Evolutionary conservation across 2,797 vertebrate species (phyloP).

Genomic region (Thaleichthys pacificus): DNA sequence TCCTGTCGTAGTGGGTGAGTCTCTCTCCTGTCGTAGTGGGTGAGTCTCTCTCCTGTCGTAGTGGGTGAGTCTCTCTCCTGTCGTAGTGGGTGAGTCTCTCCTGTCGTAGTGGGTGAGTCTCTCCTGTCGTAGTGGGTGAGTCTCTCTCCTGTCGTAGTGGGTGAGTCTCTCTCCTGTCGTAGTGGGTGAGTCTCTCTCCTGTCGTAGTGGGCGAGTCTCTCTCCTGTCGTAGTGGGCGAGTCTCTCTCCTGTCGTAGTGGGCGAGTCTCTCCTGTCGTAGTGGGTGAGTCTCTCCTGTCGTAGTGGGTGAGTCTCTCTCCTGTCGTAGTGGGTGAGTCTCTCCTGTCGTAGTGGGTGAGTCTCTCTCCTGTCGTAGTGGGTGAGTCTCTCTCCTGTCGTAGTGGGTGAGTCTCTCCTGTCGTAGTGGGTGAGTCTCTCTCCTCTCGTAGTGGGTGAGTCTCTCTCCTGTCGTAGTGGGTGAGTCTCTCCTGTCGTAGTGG

Average conservation of each 20-base stretch:
- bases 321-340: slow-evolving; percentile 87
- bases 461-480: slow-evolving; percentile 88
- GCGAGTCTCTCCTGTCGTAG: slow-evolving; percentile 88
- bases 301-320: slow-evolving; percentile 87
- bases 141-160: slow-evolving; percentile 84
- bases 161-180: slow-evolving; percentile 86
- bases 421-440: slow-evolving; percentile 86
- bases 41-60: slow-evolving; percentile 84
- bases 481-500: slow-evolving; percentile 87
- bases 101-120: slow-evolving; percentile 89
- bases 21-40: slow-evolving; percentile 78
- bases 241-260: slow-evolving; percentile 84
- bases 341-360: slow-evolving; percentile 92
- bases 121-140: slow-evolving; percentile 91
- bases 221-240: slow-evolving; percentile 91
- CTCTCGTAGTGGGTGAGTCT: slow-evolving; percentile 89
- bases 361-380: slow-evolving; percentile 85
- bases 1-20: slow-evolving; percentile 92
- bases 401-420: slow-evolving; percentile 88
- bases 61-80: slow-evolving; percentile 86
- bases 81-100: slow-evolving; percentile 88
- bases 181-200: slow-evolving; percentile 84
- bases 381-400: slow-evolving; percentile 84
- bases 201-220: slow-evolving; percentile 87
- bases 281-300: slow-evolving; percentile 88